A percentile compares a stretch with the other conserved stretches of the same genome.
Evolutionary conservation across 35 echinoderm and acorn worm genomes (phyloP).

Genomic region (Heliocidaris tuberculata): DNA sequence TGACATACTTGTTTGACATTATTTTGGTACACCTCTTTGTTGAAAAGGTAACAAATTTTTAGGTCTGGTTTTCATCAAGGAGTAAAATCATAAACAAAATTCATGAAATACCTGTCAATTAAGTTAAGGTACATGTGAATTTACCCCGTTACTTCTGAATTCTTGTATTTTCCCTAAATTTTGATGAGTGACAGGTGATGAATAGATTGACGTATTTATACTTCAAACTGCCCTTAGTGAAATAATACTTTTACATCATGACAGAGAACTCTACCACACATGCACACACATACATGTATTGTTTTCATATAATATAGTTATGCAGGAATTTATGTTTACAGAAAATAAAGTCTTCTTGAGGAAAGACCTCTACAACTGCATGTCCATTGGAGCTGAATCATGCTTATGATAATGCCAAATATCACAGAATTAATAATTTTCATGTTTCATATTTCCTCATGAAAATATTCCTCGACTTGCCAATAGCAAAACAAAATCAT

Average conservation of each 20-base stretch:
- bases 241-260: neutral
- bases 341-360: too few species aligned
- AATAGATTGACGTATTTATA: neutral
- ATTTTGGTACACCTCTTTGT: neutral
- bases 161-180: neutral
- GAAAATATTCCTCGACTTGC: too few species aligned
- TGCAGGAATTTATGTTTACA: neutral
- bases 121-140: neutral
- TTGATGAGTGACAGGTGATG: neutral
- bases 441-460: too few species aligned
- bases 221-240: neutral
- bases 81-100: neutral
- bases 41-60: neutral
- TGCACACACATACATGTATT: neutral
- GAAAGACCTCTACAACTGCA: too few species aligned
- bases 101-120: neutral
- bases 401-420: too few species aligned
- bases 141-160: neutral
- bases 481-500: too few species aligned
- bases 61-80: neutral
- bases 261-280: neutral
- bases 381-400: too few species aligned
- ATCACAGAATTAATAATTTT: too few species aligned
- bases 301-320: neutral
- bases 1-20: neutral